phyloP scores from a whole-genome alignment of 2,888 invertebrate species.

The Caenorhabditis doughertyi region DNA sequence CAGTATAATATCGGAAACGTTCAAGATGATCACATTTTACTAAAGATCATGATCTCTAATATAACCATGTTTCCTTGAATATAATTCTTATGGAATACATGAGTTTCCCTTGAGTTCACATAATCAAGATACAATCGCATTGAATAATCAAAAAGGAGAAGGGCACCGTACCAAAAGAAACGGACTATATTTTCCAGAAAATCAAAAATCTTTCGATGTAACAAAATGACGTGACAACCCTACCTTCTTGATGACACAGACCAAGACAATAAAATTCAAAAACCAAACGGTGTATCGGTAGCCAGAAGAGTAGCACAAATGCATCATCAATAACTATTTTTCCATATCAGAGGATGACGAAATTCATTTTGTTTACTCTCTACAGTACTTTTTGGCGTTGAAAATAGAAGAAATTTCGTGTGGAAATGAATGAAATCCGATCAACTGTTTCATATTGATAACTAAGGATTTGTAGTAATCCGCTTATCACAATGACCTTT shows the following conservation, averaged over 20 bases:
- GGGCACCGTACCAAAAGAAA: too few species aligned
- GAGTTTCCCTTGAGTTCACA: too few species aligned
- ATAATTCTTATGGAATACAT: too few species aligned
- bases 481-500: constrained; percentile 19
- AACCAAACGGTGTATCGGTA: constrained; percentile 16
- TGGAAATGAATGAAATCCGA: constrained; percentile 13
- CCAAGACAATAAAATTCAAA: not conserved
- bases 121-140: too few species aligned
- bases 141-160: too few species aligned
- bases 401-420: too few species aligned
- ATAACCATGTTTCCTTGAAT: too few species aligned
- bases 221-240: not conserved
- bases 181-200: not conserved
- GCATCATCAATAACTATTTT: constrained; percentile 12
- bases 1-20: too few species aligned
- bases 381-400: too few species aligned
- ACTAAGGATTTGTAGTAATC: constrained; percentile 14
- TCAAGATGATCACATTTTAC: too few species aligned
- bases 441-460: constrained; percentile 33
- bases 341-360: constrained; percentile 17
- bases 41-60: too few species aligned
- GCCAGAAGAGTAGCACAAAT: constrained; percentile 26
- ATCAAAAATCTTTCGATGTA: constrained; percentile 41
- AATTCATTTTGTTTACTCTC: not conserved
- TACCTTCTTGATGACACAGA: not conserved